These are phyloP conservation scores for Metaphire vulgaris DNA, from an alignment of 1,140 invertebrate genomes.

Conservation along the genomic window DNA sequence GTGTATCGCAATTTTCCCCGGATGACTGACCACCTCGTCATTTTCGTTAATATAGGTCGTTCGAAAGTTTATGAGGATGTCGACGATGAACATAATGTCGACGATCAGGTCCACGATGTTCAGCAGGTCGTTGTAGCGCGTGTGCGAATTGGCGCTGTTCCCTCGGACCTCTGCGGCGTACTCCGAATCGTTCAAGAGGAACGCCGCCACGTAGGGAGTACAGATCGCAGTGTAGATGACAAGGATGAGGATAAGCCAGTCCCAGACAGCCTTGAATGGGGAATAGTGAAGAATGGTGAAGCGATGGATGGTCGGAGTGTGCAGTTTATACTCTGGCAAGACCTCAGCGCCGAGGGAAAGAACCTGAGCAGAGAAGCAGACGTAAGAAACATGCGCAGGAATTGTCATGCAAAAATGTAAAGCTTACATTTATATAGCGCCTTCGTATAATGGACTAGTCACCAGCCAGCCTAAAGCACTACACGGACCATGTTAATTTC, in stretches of 20 bases:
- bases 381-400: too few relatives aligned
- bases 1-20: slow-evolving; percentile 92
- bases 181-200: slow-evolving; percentile 75
- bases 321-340: slow-evolving; percentile 89
- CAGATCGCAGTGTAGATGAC: slow-evolving; percentile 99
- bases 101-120: slow-evolving; percentile 63
- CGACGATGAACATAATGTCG: slow-evolving; percentile 97
- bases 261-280: slow-evolving; percentile 98
- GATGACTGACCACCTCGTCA: slow-evolving; percentile 77
- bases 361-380: slow-evolving; percentile 38
- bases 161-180: slow-evolving; percentile 32
- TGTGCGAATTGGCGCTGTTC: slow-evolving; percentile 30
- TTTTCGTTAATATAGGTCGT: slow-evolving; percentile 93
- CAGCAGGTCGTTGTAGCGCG: slow-evolving; percentile 52
- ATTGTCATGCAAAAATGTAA: too few relatives aligned
- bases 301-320: slow-evolving; percentile 78
- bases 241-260: slow-evolving; percentile 94
- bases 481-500: too few relatives aligned
- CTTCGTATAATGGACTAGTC: too few relatives aligned
- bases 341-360: slow-evolving; percentile 52
- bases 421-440: too few relatives aligned
- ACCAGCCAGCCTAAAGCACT: too few relatives aligned
- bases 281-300: slow-evolving; percentile 98
- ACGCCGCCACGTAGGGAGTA: slow-evolving; percentile 96
- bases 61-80: slow-evolving; percentile 98